Evolutionary conservation across 2,888 invertebrate species (phyloP).

Genomic region (Odontothrips loti): DNA sequence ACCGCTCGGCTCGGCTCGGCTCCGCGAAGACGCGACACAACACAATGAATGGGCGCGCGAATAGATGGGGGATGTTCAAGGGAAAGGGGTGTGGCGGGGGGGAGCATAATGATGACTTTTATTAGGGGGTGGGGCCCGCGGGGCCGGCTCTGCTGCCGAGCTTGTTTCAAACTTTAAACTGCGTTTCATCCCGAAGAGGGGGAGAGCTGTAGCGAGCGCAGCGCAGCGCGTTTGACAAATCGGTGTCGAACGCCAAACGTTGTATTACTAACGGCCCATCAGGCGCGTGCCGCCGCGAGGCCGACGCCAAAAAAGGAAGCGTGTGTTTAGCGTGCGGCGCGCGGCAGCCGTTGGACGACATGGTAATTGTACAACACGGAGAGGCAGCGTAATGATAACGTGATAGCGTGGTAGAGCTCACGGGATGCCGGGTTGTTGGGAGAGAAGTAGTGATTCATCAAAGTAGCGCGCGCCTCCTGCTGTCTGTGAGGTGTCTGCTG

Average conservation of each 20-base stretch:
- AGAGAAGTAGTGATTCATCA: no score
- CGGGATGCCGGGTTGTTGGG: background rate
- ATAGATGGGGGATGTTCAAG: background rate
- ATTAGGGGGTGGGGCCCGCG: background rate
- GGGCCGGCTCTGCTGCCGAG: background rate
- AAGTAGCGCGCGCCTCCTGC: background rate
- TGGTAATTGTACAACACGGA: background rate
- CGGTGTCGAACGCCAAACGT: background rate
- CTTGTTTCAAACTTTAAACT: constrained; percentile 19
- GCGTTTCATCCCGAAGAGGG: constrained; percentile 1
- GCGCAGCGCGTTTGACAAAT: constrained; percentile 1
- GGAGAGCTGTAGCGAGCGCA: background rate
- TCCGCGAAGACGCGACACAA: background rate
- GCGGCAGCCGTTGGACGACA: background rate
- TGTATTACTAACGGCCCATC: no score
- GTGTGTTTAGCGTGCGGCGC: no score
- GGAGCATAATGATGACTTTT: constrained; percentile 10
- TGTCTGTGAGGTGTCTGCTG: background rate
- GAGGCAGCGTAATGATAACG: background rate
- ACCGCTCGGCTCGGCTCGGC: background rate
- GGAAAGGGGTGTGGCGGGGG: background rate
- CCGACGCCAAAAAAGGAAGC: no score
- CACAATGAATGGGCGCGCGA: no score
- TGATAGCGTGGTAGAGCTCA: background rate
- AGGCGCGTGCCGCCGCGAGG: background rate